Conservation (phyloP, 2,888 invertebrate species). For the Pseudanteris insignis region DNA sequence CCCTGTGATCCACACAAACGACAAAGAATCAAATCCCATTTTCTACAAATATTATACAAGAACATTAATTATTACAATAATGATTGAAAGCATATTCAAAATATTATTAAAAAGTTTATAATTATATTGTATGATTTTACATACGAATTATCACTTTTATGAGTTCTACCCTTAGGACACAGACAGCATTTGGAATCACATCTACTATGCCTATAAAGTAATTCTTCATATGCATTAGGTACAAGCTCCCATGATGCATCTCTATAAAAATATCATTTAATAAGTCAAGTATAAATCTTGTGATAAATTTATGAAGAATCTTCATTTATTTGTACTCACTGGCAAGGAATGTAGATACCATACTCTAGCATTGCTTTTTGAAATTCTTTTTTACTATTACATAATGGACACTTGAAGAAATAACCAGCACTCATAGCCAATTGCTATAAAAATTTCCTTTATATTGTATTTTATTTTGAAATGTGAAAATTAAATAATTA, state of each 20-base stretch:
- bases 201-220: slow-evolving; percentile 71
- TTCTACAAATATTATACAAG: too few relatives aligned
- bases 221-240: slow-evolving; percentile 79
- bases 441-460: slow-evolving; percentile 66
- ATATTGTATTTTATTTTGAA: too few relatives aligned
- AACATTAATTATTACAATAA: too few relatives aligned
- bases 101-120: too few relatives aligned
- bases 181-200: slow-evolving; percentile 73
- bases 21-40: slow-evolving; percentile 70
- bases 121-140: too few relatives aligned
- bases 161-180: slow-evolving; percentile 71
- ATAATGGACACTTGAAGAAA: slow-evolving; percentile 85
- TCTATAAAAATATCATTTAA: too few relatives aligned
- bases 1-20: slow-evolving; percentile 70
- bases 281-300: too few relatives aligned
- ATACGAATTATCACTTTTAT: slow-evolving; percentile 65
- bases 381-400: slow-evolving; percentile 77
- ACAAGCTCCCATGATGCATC: slow-evolving; percentile 86
- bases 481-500: too few relatives aligned
- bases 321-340: slow-evolving; percentile 73
- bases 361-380: slow-evolving; percentile 71
- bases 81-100: too few relatives aligned
- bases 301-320: too few relatives aligned
- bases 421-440: slow-evolving; percentile 82
- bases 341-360: slow-evolving; percentile 83